Percentiles rank a stretch among this genome's conserved stretches.
Conservation (phyloP, 2,888 invertebrate species). For the Tubulanus polymorphus region DNA sequence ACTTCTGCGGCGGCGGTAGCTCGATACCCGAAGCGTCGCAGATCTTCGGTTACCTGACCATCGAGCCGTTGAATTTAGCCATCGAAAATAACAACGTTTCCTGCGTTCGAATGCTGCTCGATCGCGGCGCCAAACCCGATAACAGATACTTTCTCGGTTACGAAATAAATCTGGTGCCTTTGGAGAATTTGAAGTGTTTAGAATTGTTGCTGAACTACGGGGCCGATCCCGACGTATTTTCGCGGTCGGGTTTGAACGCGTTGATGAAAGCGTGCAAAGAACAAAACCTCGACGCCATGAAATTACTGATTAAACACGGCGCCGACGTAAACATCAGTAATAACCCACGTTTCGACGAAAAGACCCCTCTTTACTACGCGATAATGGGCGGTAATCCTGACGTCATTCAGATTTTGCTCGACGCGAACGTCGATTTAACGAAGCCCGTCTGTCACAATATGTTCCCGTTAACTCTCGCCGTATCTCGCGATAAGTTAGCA, state of each 20-base stretch:
- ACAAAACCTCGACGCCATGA: slow-evolving; percentile 32
- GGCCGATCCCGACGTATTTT: slow-evolving; percentile 81
- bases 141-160: slow-evolving; percentile 87
- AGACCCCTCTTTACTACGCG: slow-evolving; percentile 85
- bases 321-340: slow-evolving; percentile 79
- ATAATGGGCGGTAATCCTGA: slow-evolving; percentile 67
- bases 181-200: slow-evolving; percentile 72
- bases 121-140: slow-evolving; percentile 84
- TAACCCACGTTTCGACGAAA: slow-evolving; percentile 77
- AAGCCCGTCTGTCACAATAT: slow-evolving; percentile 62
- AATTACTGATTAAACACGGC: slow-evolving; percentile 69
- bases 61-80: slow-evolving; percentile 84
- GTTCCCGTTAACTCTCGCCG: slow-evolving; percentile 78
- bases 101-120: slow-evolving; percentile 64
- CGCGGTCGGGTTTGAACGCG: slow-evolving; percentile 81
- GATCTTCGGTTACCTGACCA: slow-evolving; percentile 51
- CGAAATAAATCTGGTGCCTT: slow-evolving; percentile 81
- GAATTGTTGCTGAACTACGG: slow-evolving; percentile 79
- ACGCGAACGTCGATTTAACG: slow-evolving; percentile 60
- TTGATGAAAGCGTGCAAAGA: slow-evolving; percentile 81
- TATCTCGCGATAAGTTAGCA: slow-evolving; percentile 58
- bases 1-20: slow-evolving; percentile 60
- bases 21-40: slow-evolving; percentile 30
- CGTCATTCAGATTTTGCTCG: background rate
- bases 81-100: slow-evolving; percentile 78